Base-by-base conservation (phyloP, 2,888 invertebrate genomes). In the Corbicula japonica region DNA sequence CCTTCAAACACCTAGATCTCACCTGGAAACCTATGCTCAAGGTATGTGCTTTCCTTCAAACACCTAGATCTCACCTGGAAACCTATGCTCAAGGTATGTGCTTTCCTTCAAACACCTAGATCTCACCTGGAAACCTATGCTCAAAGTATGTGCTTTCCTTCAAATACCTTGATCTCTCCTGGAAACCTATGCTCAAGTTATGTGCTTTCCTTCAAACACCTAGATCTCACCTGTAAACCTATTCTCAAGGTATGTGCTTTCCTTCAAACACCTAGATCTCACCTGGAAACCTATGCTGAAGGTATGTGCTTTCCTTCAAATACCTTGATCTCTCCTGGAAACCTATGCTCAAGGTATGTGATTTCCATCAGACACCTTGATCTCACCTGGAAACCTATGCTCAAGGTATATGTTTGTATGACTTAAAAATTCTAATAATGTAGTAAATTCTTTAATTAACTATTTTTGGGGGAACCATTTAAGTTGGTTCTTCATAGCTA, bases 231-330 rank as follows among this genome's bases (percentile, higher is more conserved):
- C 6, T 94, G 94, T 93, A 93, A 92, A 87, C 94, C 94, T 15
- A 85, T n/a, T n/a, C n/a, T n/a, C n/a, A n/a, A n/a, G n/a, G n/a
- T n/a, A n/a, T n/a, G n/a, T n/a, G n/a, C n/a, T n/a, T n/a, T n/a
- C 93, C 50, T 93, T 93, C 86, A 92, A 91, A 86, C 91, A 93
- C 76, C 85, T 94, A 30, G 93, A 93, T 79, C 89, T 93, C 26
- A 85, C 86, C 6, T 94, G 94, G 94, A 93, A 92, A 87, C 94
- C 94, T 15, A 85, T n/a, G n/a, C n/a, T n/a, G n/a, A n/a, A n/a
- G n/a, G n/a, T n/a, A n/a, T n/a, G n/a, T n/a, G n/a, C n/a, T n/a
- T n/a, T n/a, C 93, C 50, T 93, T 93, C 86, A 92, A 91, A 86
- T 91, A 93, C 76, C 85, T 94, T 28, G 93, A 93, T 79, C 89